Conservation (phyloP, 2,797 vertebrate genomes). For the Lemur catta region DNA sequence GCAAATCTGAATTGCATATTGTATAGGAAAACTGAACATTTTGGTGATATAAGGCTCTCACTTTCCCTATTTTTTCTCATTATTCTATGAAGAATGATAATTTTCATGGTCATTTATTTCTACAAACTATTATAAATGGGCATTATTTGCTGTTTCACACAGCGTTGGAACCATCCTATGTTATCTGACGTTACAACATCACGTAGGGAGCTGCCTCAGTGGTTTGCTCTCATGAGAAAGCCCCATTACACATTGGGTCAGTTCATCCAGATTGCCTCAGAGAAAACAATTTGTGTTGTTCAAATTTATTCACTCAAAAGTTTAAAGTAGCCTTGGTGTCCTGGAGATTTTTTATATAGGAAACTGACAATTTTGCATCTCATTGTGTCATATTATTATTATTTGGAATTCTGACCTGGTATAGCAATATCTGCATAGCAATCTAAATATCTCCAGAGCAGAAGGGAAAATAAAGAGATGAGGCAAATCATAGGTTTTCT, state of each 20-base stretch:
- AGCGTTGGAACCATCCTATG: not conserved
- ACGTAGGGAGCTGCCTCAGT: not conserved
- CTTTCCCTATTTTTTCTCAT: not conserved
- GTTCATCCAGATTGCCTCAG: not conserved
- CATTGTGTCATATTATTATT: not conserved
- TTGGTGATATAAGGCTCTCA: not conserved
- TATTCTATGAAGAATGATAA: not conserved
- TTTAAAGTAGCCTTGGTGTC: not conserved
- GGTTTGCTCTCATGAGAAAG: not conserved
- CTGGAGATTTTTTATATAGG: not conserved
- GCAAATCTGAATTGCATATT: not conserved
- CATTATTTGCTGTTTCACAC: not conserved
- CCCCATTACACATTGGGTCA: not conserved
- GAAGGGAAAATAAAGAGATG: not conserved
- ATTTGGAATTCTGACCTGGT: not conserved
- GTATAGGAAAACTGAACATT: not conserved
- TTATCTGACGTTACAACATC: not conserved
- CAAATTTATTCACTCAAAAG: not conserved
- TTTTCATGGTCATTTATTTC: constrained; percentile 19
- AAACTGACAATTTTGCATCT: not conserved
- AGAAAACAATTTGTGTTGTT: not conserved
- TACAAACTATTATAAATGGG: not conserved
- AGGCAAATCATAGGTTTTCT: not conserved
- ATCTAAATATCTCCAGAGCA: not conserved
- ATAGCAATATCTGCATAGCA: not conserved